Percentiles rank a stretch among this genome's conserved stretches.
Evolutionary conservation across 1,140 invertebrate genomes (phyloP).

Genomic region (Zaprionus tsacasi): DNA sequence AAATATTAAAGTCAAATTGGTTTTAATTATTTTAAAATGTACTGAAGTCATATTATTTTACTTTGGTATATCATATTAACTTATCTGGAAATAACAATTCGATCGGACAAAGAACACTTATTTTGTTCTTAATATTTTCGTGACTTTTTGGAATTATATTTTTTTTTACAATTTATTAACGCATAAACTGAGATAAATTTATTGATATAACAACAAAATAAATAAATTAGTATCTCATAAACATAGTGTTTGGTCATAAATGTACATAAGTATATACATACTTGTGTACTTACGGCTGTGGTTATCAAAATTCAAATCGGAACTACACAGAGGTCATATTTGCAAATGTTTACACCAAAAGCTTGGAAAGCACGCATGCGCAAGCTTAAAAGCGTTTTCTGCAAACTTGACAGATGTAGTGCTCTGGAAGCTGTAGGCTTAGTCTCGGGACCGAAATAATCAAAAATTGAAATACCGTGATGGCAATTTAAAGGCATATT

Average conservation of each 20-base stretch:
- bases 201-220: no score
- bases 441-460: constrained; percentile 57
- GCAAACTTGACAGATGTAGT: constrained; percentile 64
- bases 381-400: constrained; percentile 53
- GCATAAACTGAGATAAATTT: no score
- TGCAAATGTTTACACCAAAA: constrained; percentile 71
- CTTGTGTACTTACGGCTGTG: neutral
- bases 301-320: constrained; percentile 16
- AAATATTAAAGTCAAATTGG: no score
- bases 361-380: constrained; percentile 53
- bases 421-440: constrained; percentile 56
- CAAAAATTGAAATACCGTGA: constrained; percentile 41
- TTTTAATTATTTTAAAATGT: no score
- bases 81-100: no score
- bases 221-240: no score
- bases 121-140: no score
- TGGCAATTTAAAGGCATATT: constrained; percentile 17
- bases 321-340: constrained; percentile 59
- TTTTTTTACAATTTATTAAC: no score
- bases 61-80: no score
- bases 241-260: neutral
- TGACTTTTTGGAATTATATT: no score
- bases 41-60: no score
- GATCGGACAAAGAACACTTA: no score
- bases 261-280: neutral